Base-by-base conservation (phyloP, 2,797 vertebrate species). In the Pelochelys cantorii region DNA sequence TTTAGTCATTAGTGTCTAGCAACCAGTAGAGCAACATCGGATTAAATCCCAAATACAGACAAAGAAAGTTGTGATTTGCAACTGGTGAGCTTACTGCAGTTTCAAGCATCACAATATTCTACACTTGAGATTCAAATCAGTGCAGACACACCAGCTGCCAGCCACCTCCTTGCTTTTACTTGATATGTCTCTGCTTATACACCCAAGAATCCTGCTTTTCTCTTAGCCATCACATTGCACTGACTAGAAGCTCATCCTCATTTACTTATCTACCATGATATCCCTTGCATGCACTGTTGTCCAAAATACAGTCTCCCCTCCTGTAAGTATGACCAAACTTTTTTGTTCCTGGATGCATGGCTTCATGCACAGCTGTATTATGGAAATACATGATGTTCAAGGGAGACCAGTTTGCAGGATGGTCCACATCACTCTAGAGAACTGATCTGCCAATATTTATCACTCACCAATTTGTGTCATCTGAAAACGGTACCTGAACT, bases 221-320 rank as follows among this genome's bases (percentile, higher is more conserved):
- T 10, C 20, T 27, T 37, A 86, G 37, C 10, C 17, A 81, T 34
- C 53, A 15, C 9, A 5, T 6, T 11, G 1, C 31, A 31, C 23
- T 48, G 2, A 31, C 20, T 48, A 2, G 62, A 68, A 68, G 4
- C 17, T 68, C 15, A 18, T 68, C 31, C 13, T 68, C 15, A 68
- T n/a, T 34, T 57, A n/a, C 9, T 29, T 0, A 0, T 31, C 13
- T 7, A 3, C 7, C 55, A 77, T 12, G 23, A 1, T 2, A 3
- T 5, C 13, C 31, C 80, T 31, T 4, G 1, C 8, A 34, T 53
- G 79, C n/a, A 7, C 5, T 54, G 31, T n/a, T 68, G 7, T 68
- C 62, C 62, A 68, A 27, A 60, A 60, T 60, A 60, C 27, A 60
- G 25, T 60, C 23, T 27, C 25, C 7, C 31, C 23, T 18, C n/a